Conservation (phyloP, 2,797 vertebrate species). For the Anabacerthia variegaticeps region DNA sequence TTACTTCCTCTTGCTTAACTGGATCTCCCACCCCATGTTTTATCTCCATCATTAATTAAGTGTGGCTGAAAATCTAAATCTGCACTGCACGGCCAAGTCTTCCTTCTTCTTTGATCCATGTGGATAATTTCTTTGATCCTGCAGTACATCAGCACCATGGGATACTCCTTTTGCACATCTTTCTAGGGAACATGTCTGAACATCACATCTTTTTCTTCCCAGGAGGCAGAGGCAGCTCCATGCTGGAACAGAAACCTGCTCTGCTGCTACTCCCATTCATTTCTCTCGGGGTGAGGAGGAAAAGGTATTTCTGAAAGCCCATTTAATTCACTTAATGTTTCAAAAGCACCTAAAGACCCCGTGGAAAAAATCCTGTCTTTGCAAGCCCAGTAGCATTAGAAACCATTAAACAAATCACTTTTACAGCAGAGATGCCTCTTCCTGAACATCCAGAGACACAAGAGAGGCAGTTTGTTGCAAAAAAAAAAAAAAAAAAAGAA, state of each 20-base stretch:
- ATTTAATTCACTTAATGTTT: background rate
- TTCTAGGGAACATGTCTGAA: background rate
- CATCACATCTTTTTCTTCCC: background rate
- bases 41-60: conserved; percentile 10
- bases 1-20: background rate
- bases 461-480: background rate
- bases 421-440: background rate
- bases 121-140: conserved; percentile 25
- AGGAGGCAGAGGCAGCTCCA: background rate
- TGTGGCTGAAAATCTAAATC: background rate
- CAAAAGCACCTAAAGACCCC: background rate
- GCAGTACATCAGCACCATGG: background rate
- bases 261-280: background rate
- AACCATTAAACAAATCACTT: background rate
- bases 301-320: background rate
- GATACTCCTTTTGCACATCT: background rate
- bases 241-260: background rate
- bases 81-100: background rate
- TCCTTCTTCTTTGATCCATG: background rate
- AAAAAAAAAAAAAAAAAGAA: background rate
- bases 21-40: background rate
- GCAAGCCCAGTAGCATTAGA: background rate
- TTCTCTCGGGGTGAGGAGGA: background rate
- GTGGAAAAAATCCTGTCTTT: background rate
- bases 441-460: background rate